Evolutionary conservation across 2,888 invertebrate species (phyloP), one percentile per base, ranked within the genome.

Genomic region (Odontothrips loti): DNA sequence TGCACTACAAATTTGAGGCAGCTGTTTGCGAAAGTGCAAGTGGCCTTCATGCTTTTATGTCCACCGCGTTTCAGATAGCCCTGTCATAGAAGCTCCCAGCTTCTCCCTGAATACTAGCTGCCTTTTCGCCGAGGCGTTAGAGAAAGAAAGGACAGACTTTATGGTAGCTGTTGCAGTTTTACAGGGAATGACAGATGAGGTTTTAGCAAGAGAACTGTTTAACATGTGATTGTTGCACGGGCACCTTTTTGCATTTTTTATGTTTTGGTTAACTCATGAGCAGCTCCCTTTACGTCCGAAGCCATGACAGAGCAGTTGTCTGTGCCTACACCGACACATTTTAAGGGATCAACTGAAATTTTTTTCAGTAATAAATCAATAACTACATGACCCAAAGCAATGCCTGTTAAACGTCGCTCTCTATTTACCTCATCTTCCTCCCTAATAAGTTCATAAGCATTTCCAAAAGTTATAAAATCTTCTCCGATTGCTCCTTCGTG

Each of bases 231-330:
- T 85, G 82, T 81, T 84, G 82, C 85, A 85, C 20, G 84, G 85
- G 81, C 84, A 84, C 81, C 83, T 81, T 82, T 82, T 84, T 68
- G 83, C 85, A 80, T 84, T 82, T 75, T 81, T 82, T 47, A 84
- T 63, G 51, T 82, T 83, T 85, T 84, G 79, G 82, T 82, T 47
- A 85, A 80, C 83, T 85, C 84, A 47, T 83, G 81, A 51, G 85
- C 85, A 20, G 85, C 85, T 68, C 85, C 85, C 82, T 85, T 85
- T 79, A 82, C 79, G 58, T 85, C 85, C 63, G 85, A 85, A 27
- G 84, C 82, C 85, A 85, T 85, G 68, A 85, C 85, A 47, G 84
- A 84, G 82, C 85, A 86, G 81, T 83, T 84, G 80, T 85, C 85
- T 81, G 84, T 85, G 63, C 85, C 85, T 79, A 85, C 84, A 48